These are phyloP conservation scores for Stictocephala bisonia DNA, from an alignment of 2,888 invertebrate species.

Conservation along the genomic window DNA sequence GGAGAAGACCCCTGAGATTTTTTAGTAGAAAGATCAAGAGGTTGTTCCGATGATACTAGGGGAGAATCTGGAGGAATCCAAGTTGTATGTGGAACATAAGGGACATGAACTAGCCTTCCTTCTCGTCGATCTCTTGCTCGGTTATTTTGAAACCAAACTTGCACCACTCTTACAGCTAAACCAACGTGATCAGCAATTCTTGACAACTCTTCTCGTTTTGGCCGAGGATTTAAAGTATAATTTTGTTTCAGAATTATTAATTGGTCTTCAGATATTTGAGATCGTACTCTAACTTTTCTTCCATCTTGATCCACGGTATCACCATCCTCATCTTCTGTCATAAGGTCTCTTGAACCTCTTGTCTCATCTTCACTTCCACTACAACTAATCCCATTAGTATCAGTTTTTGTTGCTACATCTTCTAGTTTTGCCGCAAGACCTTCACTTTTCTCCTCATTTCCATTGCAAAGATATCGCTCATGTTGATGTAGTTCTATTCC, in stretches of 20 bases:
- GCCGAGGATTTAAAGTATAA: slow-evolving; percentile 90
- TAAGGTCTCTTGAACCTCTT: slow-evolving; percentile 54
- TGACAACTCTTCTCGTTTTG: slow-evolving; percentile 93
- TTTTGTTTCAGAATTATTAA: slow-evolving; percentile 88
- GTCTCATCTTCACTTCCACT: slow-evolving; percentile 58
- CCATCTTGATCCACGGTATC: slow-evolving; percentile 59
- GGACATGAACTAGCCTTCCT: slow-evolving; percentile 67
- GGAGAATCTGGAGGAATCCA: slow-evolving; percentile 50
- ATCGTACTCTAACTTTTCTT: slow-evolving; percentile 85
- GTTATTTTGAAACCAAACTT: slow-evolving; percentile 98
- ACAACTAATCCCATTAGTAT: slow-evolving; percentile 66
- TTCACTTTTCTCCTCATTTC: slow-evolving; percentile 67
- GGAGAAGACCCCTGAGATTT: slow-evolving; percentile 73
- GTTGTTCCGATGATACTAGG: slow-evolving; percentile 72
- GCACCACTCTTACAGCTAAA: slow-evolving; percentile 78
- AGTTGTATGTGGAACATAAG: slow-evolving; percentile 63
- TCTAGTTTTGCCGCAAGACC: slow-evolving; percentile 76
- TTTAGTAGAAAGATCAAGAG: slow-evolving; percentile 91
- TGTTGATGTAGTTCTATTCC: slow-evolving; percentile 74
- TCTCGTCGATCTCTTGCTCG: slow-evolving; percentile 88
- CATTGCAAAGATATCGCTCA: slow-evolving; percentile 68
- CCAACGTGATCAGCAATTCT: slow-evolving; percentile 82
- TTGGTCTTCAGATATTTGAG: slow-evolving; percentile 95
- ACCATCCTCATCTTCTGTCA: slow-evolving; percentile 61
- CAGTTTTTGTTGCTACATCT: slow-evolving; percentile 72